A percentile compares a stretch with the other conserved stretches of the same genome.
These are phyloP conservation scores for Caprella mutica DNA, from an alignment of 2,888 invertebrate species.

Conservation along the genomic window DNA sequence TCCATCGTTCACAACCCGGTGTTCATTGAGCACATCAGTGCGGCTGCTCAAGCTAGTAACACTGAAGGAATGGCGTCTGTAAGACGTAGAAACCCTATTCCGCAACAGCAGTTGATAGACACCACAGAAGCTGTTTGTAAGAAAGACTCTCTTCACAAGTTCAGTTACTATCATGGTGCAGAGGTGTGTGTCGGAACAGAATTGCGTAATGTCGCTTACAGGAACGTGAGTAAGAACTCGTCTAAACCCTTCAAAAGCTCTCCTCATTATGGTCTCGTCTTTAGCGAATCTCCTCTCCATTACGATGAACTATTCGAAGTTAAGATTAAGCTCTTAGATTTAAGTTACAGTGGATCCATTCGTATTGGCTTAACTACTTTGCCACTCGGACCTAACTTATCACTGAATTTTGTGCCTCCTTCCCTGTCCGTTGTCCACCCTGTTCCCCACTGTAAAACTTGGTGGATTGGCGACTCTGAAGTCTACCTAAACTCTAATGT, in stretches of 20 bases:
- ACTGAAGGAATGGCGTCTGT: too few relatives aligned
- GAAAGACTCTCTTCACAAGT: neutral
- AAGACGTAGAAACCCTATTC: too few relatives aligned
- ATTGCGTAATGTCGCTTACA: neutral
- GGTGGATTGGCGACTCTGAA: conserved; percentile 51
- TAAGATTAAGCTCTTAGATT: neutral
- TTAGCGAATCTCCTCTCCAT: neutral
- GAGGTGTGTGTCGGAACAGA: conserved; percentile 1
- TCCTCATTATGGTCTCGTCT: neutral
- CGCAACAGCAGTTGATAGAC: neutral
- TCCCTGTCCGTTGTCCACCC: conserved; percentile 50
- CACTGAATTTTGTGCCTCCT: conserved; percentile 51
- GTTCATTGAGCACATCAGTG: conserved; percentile 41
- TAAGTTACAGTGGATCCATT: conserved; percentile 51
- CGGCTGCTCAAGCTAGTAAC: conserved; percentile 39
- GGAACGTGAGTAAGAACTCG: neutral
- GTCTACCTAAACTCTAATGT: conserved; percentile 23
- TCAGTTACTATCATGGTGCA: conserved; percentile 4
- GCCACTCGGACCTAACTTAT: conserved; percentile 51
- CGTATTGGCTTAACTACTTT: conserved; percentile 60
- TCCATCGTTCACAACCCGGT: conserved; percentile 40
- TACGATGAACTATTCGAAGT: conserved; percentile 5
- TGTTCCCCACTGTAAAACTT: conserved; percentile 50
- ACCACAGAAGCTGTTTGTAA: neutral
- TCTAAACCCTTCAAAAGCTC: neutral